Percentiles rank a stretch among this genome's conserved stretches.
Evolutionary conservation across 2,113 vertebrate species (phyloP).

Genomic region (Thalassarche chlororhynchos): DNA sequence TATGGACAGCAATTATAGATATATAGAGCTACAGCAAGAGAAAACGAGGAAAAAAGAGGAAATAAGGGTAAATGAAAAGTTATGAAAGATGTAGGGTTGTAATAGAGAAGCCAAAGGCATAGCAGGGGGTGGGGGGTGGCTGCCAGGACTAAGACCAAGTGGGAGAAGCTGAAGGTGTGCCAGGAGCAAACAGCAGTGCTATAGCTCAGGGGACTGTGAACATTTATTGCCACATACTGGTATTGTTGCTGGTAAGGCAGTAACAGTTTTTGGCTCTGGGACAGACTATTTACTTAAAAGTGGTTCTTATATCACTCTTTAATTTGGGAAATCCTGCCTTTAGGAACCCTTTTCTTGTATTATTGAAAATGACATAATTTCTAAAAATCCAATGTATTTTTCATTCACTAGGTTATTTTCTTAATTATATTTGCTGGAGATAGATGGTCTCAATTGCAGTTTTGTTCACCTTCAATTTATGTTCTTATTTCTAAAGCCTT

Average conservation of each 20-base stretch:
- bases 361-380: conserved; percentile 37
- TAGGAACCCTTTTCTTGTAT: background rate
- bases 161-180: background rate
- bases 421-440: conserved; percentile 54
- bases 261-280: conserved; percentile 20
- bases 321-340: conserved; percentile 16
- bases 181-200: background rate
- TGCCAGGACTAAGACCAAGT: background rate
- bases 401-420: conserved; percentile 41
- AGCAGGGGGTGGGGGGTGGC: background rate
- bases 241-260: background rate
- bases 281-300: conserved; percentile 35
- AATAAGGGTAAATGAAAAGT: background rate
- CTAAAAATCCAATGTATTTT: conserved; percentile 26
- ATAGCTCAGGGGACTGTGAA: background rate
- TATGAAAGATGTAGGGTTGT: background rate
- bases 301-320: background rate
- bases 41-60: background rate
- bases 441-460: conserved; percentile 13
- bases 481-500: conserved; percentile 37
- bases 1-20: background rate
- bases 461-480: conserved; percentile 37
- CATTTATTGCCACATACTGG: background rate
- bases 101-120: background rate
- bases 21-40: background rate